phyloP scores from a whole-genome alignment of 64 coral and sea anemone genomes.

The Platygyra sinensis region DNA sequence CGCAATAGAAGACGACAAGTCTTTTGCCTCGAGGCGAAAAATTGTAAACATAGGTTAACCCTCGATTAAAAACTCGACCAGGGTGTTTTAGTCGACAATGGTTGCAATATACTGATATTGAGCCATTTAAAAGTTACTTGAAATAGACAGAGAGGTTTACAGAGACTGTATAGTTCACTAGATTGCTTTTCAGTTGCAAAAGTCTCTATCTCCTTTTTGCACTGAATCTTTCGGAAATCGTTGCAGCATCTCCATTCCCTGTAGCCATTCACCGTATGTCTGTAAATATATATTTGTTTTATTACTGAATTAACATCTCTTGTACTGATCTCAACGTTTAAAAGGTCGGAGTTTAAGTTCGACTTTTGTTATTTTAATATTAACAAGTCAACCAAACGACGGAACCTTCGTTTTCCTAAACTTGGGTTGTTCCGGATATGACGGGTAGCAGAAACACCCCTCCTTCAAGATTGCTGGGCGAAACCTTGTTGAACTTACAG shows the following conservation, averaged over 20 bases:
- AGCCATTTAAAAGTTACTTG: not conserved
- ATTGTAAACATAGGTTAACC: not conserved
- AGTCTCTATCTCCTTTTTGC: not conserved
- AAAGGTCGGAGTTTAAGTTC: not conserved
- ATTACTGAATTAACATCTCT: not conserved
- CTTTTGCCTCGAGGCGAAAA: conserved; percentile 11
- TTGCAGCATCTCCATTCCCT: too few relatives aligned
- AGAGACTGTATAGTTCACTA: conserved; percentile 6
- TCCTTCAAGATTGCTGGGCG: not conserved
- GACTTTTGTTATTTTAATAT: conserved; percentile 31
- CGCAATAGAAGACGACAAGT: not conserved
- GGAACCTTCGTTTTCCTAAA: not conserved
- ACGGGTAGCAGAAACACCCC: not conserved
- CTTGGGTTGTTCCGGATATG: not conserved
- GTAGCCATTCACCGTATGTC: too few relatives aligned
- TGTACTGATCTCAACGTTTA: not conserved
- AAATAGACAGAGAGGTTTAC: not conserved
- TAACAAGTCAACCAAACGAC: not conserved
- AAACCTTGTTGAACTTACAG: not conserved
- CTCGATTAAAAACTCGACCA: conserved; percentile 6
- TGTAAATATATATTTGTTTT: not conserved
- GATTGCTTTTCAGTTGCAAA: not conserved
- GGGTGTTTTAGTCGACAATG: conserved; percentile 2
- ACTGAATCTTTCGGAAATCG: not conserved
- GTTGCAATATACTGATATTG: conserved; percentile 43